Percentiles rank a stretch among this genome's conserved stretches.
phyloP scores from a whole-genome alignment of 2,797 vertebrate genomes.

The Neostethus bicornis region DNA sequence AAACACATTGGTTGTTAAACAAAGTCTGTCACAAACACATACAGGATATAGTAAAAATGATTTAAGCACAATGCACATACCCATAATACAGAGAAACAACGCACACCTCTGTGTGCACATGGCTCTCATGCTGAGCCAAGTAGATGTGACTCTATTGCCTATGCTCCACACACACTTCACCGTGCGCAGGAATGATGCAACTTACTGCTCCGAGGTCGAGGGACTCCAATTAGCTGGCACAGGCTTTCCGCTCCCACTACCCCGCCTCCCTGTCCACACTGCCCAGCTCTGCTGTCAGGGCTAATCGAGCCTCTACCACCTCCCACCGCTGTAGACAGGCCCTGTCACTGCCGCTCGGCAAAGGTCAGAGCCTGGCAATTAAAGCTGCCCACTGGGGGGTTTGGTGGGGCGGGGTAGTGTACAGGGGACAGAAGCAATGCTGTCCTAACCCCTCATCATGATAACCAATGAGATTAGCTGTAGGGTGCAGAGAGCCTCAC shows the following conservation, averaged over 20 bases:
- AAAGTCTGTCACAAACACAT: slow-evolving; percentile 5
- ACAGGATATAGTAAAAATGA: slow-evolving; percentile 2
- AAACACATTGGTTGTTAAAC: slow-evolving; percentile 11
- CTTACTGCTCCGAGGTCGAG: slow-evolving; percentile 61
- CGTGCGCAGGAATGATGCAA: slow-evolving; percentile 40
- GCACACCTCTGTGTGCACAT: slow-evolving; percentile 3
- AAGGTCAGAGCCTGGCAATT: slow-evolving; percentile 84
- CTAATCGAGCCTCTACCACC: slow-evolving; percentile 81
- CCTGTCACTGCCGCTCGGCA: slow-evolving; percentile 77
- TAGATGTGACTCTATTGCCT: slow-evolving; percentile 27
- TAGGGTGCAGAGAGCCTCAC: slow-evolving; percentile 43
- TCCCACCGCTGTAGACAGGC: slow-evolving; percentile 75
- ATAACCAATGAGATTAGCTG: slow-evolving; percentile 59
- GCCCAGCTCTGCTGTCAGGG: slow-evolving; percentile 65
- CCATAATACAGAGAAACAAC: slow-evolving; percentile 9
- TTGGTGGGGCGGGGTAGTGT: slow-evolving; percentile 10
- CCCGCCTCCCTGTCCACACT: slow-evolving; percentile 17
- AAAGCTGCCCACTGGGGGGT: slow-evolving; percentile 76
- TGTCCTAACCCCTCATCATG: slow-evolving; percentile 67
- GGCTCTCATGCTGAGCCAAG: slow-evolving; percentile 15
- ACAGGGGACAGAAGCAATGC: slow-evolving; percentile 45
- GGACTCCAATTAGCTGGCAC: slow-evolving; percentile 63
- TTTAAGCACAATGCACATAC: slow-evolving; percentile 6
- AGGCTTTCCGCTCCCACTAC: slow-evolving; percentile 32
- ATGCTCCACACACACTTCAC: slow-evolving; percentile 16